Conservation (phyloP, 2,888 invertebrate genomes). For the Timema cristinae region DNA sequence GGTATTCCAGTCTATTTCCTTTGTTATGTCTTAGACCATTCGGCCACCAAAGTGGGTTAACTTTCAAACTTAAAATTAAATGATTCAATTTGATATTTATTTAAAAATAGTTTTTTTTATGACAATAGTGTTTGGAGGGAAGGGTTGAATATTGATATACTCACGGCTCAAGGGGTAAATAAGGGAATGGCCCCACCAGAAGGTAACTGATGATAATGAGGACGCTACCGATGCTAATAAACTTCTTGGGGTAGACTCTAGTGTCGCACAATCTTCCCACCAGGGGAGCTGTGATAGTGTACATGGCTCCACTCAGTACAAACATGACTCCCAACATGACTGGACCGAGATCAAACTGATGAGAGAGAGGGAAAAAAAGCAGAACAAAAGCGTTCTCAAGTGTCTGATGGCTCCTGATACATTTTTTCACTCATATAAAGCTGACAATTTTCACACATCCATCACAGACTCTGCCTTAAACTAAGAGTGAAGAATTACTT, state of each 20-base stretch:
- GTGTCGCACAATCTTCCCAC: slow-evolving; percentile 47
- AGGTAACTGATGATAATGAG: slow-evolving; percentile 43
- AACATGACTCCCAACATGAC: slow-evolving; percentile 46
- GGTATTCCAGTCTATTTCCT: too few species aligned
- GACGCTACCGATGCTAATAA: slow-evolving; percentile 41
- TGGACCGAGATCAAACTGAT: slow-evolving; percentile 44
- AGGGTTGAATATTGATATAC: slow-evolving; percentile 22
- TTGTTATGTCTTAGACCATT: too few species aligned
- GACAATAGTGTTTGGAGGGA: too few species aligned
- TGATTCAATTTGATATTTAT: too few species aligned
- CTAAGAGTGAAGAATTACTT: too few species aligned
- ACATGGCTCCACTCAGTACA: slow-evolving; percentile 46
- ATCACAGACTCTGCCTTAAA: too few species aligned
- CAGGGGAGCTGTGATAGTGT: slow-evolving; percentile 46
- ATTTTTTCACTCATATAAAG: too few species aligned
- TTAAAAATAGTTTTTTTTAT: not conserved
- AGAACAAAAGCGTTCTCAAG: too few species aligned
- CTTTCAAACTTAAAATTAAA: too few species aligned
- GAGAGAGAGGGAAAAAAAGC: slow-evolving; percentile 11
- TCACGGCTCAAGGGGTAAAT: slow-evolving; percentile 41
- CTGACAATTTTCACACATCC: too few species aligned
- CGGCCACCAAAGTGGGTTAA: too few species aligned
- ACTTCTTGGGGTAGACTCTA: slow-evolving; percentile 55
- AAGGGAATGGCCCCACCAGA: slow-evolving; percentile 49
- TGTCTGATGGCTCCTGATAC: too few species aligned